Evolutionary conservation across 2,113 vertebrate species (phyloP).

Genomic region (Turdus rufiventris): DNA sequence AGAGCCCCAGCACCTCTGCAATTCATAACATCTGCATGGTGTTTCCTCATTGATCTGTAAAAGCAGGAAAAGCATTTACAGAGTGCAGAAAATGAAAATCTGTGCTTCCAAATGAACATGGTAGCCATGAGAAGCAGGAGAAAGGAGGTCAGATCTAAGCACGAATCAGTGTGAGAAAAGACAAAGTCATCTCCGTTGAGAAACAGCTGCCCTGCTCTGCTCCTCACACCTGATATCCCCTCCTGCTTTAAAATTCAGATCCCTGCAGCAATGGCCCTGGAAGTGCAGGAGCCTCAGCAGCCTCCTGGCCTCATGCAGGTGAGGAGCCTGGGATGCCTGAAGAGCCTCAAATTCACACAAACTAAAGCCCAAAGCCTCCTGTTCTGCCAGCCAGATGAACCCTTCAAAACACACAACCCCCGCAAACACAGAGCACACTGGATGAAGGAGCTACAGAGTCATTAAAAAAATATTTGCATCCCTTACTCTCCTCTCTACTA

Average conservation of each 20-base stretch:
- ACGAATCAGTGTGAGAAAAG: neutral
- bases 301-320: neutral
- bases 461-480: neutral
- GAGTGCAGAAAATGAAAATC: neutral
- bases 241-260: neutral
- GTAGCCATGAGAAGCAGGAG: neutral
- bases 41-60: neutral
- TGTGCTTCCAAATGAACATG: neutral
- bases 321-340: neutral
- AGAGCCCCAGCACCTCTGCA: neutral
- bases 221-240: neutral
- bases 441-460: neutral
- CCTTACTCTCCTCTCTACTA: neutral
- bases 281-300: neutral
- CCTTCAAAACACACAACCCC: neutral
- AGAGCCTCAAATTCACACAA: neutral
- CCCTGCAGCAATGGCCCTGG: too few species aligned
- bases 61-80: neutral
- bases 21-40: neutral
- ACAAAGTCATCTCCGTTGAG: neutral
- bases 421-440: fast-evolving
- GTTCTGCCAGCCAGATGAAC: neutral
- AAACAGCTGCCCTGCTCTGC: neutral
- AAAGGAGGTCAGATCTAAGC: neutral
- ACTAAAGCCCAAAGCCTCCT: neutral